Conservation (phyloP, 2,113 vertebrate species). For the Glaucomys volans region DNA sequence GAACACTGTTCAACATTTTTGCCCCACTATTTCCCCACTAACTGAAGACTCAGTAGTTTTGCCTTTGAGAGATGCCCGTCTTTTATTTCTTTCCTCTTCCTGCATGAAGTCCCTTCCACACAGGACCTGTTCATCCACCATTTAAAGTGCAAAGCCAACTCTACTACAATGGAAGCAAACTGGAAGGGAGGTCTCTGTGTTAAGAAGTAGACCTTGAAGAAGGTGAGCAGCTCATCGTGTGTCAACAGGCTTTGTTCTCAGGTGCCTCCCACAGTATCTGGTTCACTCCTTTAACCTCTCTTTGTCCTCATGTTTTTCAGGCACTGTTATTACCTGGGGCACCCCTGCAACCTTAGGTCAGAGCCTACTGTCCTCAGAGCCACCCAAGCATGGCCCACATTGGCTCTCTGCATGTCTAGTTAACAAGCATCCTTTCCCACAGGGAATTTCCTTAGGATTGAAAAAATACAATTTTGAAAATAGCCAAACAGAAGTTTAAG, state of each 20-base stretch:
- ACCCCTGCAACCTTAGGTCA: background rate
- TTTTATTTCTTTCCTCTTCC: background rate
- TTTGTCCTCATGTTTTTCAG: background rate
- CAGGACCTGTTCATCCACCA: background rate
- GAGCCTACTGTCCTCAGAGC: background rate
- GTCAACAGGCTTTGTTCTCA: background rate
- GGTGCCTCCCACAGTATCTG: background rate
- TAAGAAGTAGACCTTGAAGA: background rate
- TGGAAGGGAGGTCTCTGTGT: background rate
- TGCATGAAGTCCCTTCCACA: background rate
- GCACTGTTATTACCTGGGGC: background rate
- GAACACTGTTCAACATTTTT: background rate
- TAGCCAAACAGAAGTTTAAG: background rate
- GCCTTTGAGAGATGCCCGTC: background rate
- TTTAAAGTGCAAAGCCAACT: constrained; percentile 20
- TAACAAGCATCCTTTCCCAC: background rate
- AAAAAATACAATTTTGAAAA: constrained; percentile 47
- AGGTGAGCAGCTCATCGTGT: background rate
- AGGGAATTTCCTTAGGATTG: background rate
- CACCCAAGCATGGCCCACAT: background rate
- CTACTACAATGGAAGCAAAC: background rate
- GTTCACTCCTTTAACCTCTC: background rate
- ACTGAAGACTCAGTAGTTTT: background rate
- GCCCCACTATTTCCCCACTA: background rate
- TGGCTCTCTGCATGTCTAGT: background rate